These are phyloP conservation scores for Sebastes variabilis DNA, from an alignment of 2,797 vertebrate species.

Conservation along the genomic window DNA sequence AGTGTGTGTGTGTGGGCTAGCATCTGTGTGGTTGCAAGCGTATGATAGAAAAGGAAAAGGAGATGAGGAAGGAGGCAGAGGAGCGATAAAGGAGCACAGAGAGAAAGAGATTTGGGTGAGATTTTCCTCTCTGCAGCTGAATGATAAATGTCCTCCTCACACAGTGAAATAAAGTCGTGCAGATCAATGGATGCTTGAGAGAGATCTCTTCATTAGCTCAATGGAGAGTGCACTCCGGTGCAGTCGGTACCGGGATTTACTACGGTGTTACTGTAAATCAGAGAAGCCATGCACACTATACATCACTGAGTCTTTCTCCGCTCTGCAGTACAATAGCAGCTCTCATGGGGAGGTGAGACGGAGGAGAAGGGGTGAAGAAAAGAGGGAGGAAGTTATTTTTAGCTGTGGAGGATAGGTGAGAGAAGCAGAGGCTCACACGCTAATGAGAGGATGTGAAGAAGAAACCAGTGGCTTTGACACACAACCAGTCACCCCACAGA, in stretches of 20 bases:
- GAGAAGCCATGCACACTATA: constrained; percentile 5
- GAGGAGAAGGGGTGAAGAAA: constrained; percentile 22
- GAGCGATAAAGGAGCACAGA: background rate
- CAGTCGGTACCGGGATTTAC: constrained; percentile 54
- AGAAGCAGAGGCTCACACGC: constrained; percentile 33
- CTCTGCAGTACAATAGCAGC: constrained; percentile 28
- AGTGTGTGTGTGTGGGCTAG: background rate
- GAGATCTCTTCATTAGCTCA: constrained; percentile 70
- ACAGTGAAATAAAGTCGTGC: constrained; percentile 38
- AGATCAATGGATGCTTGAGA: constrained; percentile 63
- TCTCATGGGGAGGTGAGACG: constrained; percentile 45
- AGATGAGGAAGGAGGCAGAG: background rate
- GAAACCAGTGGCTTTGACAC: constrained; percentile 14
- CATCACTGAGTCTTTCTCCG: constrained; percentile 6
- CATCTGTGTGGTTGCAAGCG: background rate
- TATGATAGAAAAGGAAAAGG: background rate
- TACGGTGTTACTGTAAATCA: constrained; percentile 52
- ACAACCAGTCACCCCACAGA: background rate
- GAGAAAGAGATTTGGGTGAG: constrained; percentile 17
- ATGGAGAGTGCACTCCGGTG: constrained; percentile 40
- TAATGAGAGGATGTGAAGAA: constrained; percentile 50
- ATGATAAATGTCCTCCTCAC: constrained; percentile 56
- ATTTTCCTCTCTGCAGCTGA: constrained; percentile 33
- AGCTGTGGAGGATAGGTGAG: constrained; percentile 54
- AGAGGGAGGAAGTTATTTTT: constrained; percentile 62